A percentile compares a stretch with the other conserved stretches of the same genome.
These are phyloP conservation scores for Desmophyllum pertusum DNA, from an alignment of 92 coral and sea anemone genomes.

Conservation along the genomic window DNA sequence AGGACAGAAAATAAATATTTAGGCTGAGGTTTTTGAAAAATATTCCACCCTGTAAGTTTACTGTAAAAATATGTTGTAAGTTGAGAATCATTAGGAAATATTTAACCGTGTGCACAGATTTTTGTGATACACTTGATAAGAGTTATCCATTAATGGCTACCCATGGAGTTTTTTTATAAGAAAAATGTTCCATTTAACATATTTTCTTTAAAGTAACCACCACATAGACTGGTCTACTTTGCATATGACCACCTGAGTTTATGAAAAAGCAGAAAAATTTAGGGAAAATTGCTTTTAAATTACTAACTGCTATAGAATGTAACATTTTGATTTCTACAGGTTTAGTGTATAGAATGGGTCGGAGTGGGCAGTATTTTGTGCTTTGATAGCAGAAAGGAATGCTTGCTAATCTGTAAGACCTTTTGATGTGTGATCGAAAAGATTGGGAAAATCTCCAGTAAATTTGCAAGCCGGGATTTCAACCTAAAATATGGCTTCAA, in stretches of 20 bases:
- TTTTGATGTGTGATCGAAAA: not conserved
- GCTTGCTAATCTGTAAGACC: not conserved
- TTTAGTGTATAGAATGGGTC: not conserved
- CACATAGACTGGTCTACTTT: not conserved
- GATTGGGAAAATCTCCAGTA: not conserved
- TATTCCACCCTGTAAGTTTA: not conserved
- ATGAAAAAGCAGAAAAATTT: not conserved
- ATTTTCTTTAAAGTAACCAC: conserved; percentile 10
- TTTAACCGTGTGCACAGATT: conserved; percentile 34
- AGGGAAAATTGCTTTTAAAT: not conserved
- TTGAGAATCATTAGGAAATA: conserved; percentile 23
- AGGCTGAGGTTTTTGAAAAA: not conserved
- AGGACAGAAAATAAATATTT: conserved; percentile 13
- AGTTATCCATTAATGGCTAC: conserved; percentile 29
- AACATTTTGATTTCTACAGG: not conserved
- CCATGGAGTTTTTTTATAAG: conserved; percentile 13
- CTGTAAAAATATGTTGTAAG: not conserved
- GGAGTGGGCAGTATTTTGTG: not conserved
- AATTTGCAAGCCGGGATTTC: conserved; percentile 3
- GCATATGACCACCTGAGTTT: conserved; percentile 26
- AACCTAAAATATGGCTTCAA: not conserved
- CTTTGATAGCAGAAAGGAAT: not conserved
- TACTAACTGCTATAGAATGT: not conserved
- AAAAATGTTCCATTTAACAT: conserved; percentile 8
- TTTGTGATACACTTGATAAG: conserved; percentile 19